Evolutionary conservation across 1,140 invertebrate species (phyloP).

Genomic region (Venturia canescens): DNA sequence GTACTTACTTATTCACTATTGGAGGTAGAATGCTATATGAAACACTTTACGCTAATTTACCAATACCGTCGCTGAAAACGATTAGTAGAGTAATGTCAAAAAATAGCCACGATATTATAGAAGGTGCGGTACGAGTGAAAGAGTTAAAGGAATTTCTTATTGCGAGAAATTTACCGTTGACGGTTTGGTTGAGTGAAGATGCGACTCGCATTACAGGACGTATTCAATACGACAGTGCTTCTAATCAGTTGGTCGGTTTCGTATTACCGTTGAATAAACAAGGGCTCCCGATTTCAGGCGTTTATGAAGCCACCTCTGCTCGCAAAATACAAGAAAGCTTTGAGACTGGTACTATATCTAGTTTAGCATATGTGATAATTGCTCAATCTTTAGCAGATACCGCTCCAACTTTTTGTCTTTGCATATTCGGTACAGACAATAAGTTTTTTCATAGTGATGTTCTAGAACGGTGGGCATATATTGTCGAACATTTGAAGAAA

Average conservation of each 20-base stretch:
- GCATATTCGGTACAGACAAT: constrained; percentile 54
- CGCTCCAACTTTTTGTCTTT: constrained; percentile 51
- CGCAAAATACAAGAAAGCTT: constrained; percentile 49
- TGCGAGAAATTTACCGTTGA: constrained; percentile 41
- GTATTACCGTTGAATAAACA: constrained; percentile 52
- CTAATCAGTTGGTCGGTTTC: constrained; percentile 56
- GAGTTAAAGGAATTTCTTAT: constrained; percentile 52
- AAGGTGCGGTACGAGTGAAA: constrained; percentile 44
- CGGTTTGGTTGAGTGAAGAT: constrained; percentile 54
- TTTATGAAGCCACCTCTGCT: constrained; percentile 50
- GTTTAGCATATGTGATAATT: constrained; percentile 50
- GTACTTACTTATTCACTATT: constrained; percentile 49
- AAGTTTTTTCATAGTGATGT: constrained; percentile 47
- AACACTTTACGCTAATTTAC: constrained; percentile 48
- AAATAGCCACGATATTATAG: constrained; percentile 39
- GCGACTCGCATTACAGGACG: constrained; percentile 45
- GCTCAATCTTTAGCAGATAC: constrained; percentile 47
- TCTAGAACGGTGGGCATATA: constrained; percentile 46
- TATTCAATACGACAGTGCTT: constrained; percentile 54
- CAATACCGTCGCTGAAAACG: constrained; percentile 43
- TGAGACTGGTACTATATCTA: constrained; percentile 39
- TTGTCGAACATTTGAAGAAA: constrained; percentile 30
- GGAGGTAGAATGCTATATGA: constrained; percentile 52
- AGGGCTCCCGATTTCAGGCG: constrained; percentile 46
- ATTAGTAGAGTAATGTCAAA: constrained; percentile 43